Conservation (phyloP, 1,140 invertebrate genomes). For the Hetaerina americana region DNA sequence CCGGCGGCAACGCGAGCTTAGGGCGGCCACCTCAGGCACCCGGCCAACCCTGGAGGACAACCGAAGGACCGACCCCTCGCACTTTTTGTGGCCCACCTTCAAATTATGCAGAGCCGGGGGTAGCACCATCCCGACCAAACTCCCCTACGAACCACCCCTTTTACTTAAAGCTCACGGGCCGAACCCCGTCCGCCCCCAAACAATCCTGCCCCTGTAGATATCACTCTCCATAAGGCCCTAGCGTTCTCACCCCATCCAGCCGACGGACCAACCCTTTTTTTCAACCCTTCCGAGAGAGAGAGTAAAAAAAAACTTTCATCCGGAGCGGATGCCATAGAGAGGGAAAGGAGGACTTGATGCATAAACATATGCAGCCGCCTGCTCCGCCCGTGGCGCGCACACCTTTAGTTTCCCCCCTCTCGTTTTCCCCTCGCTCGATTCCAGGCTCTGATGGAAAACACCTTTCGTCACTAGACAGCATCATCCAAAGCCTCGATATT, state of each 20-base stretch:
- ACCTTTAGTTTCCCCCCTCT: background rate
- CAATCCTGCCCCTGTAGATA: no score
- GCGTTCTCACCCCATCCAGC: background rate
- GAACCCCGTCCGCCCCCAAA: no score
- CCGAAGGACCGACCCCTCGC: background rate
- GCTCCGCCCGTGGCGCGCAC: background rate
- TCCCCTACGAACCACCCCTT: no score
- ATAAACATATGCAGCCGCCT: background rate
- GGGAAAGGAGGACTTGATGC: background rate
- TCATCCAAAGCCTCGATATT: no score
- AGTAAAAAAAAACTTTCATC: background rate
- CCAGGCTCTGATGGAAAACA: background rate
- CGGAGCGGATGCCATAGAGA: background rate
- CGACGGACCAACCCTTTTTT: background rate
- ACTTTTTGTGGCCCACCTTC: background rate
- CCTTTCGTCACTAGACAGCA: background rate
- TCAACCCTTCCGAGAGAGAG: background rate
- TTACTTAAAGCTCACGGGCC: no score
- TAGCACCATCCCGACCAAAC: no score
- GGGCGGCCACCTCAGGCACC: background rate
- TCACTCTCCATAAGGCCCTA: no score
- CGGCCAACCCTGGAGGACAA: background rate
- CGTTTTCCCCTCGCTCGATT: no score
- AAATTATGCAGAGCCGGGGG: background rate
- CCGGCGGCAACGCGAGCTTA: background rate